Conservation (phyloP, 2,888 invertebrate genomes). For the Drosophila maculinotata region DNA sequence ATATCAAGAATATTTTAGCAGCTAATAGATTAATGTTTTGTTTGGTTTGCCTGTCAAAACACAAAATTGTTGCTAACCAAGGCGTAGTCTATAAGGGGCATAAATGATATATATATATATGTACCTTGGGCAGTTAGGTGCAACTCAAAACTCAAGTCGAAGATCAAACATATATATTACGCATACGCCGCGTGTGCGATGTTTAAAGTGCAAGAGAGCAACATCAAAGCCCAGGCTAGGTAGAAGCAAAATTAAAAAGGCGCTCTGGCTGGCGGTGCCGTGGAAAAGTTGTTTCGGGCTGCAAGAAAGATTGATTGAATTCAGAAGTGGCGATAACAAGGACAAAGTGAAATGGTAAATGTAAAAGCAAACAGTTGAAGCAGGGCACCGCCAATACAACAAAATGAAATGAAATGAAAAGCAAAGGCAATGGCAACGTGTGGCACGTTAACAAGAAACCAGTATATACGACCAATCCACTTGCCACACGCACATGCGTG, state of each 20-base stretch:
- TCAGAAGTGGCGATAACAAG: conserved; percentile 79
- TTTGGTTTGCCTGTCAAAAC: conserved; percentile 33
- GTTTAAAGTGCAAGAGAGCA: conserved; percentile 13
- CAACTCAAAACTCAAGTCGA: conserved; percentile 16
- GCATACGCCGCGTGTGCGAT: conserved; percentile 48
- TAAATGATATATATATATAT: not conserved
- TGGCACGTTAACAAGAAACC: conserved; percentile 54
- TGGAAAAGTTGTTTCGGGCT: conserved; percentile 54
- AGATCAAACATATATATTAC: conserved; percentile 60
- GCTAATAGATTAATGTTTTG: conserved; percentile 77
- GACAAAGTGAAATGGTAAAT: conserved; percentile 74
- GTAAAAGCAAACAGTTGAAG: conserved; percentile 69
- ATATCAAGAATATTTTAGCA: conserved; percentile 74
- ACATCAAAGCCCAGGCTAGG: not conserved
- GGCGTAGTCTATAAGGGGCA: conserved; percentile 1
- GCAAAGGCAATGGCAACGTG: conserved; percentile 14
- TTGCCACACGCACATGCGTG: conserved; percentile 75
- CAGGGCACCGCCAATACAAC: conserved; percentile 6
- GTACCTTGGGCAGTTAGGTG: conserved; percentile 7
- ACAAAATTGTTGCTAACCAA: conserved; percentile 18
- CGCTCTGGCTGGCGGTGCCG: conserved; percentile 51
- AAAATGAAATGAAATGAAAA: not conserved
- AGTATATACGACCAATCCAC: conserved; percentile 61
- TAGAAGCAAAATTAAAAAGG: conserved; percentile 14
- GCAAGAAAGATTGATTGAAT: conserved; percentile 77